Base-by-base conservation (phyloP, 2,888 invertebrate genomes). In the Erebia aethiops region DNA sequence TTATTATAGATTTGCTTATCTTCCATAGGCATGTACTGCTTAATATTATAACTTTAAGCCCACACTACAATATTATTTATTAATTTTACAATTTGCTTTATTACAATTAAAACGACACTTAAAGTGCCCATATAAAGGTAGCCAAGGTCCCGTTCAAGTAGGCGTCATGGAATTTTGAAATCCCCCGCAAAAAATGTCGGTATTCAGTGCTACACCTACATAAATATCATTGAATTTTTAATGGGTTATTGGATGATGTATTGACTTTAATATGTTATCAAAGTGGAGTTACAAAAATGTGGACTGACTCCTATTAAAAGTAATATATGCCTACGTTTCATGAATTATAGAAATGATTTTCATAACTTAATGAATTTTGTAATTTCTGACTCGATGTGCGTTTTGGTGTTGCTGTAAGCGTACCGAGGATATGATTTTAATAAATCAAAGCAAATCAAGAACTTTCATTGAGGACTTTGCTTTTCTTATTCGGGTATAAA, bases 141-240 rank as follows among this genome's bases (percentile, higher is more conserved):
- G 64, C 73, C 89, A 91, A 92, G 92, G 92, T 82, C 78, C 74
- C 13, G 46, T 11, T 0, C n/a, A 26, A 56, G 91, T 88, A 76
- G 91, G 92, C 79, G 90, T 83, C 80, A 88, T 89, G 88, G 87
- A 87, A 83, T 83, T 84, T 77, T 77, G 77, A 80, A 83, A 67
- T 77, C 82, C 89, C 84, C 84, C 88, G 85, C 87, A 84, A 82
- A 83, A 84, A 83, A 80, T 80, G 76, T 79, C 80, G 78, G 76
- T 78, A 82, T 80, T 74, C 71, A 69, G 81, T 77, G 73, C 79
- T 78, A 79, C 74, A 69, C 72, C 74, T 60, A 68, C 71, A 8
- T 67, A 21, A n/a, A 51, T 54, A 52, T 62, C 57, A 21, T 66
- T 49, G 70, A 63, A 66, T 60, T 41, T 66, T 66, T 66, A 61